Conservation (phyloP, 2,113 vertebrate genomes). For the Prinia subflava region DNA sequence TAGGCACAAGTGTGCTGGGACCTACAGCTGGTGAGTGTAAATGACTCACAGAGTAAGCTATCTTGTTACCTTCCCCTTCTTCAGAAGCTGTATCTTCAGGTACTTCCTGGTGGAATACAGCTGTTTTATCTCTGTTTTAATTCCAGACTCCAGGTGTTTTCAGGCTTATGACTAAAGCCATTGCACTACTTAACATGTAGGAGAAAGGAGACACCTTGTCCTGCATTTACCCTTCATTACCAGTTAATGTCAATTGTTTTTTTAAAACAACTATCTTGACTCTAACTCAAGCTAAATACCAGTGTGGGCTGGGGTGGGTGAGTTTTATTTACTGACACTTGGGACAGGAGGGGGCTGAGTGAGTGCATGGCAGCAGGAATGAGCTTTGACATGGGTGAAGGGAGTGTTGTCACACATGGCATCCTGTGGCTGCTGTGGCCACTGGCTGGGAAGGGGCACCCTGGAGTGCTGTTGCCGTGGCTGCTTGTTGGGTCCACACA, state of each 20-base stretch:
- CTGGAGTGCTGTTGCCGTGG: fast-evolving
- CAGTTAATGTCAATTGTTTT: not conserved
- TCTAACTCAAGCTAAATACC: not conserved
- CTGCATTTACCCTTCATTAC: not conserved
- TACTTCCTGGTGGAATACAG: not conserved
- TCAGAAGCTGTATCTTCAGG: not conserved
- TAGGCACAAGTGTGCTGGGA: not conserved
- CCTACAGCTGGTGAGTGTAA: not conserved
- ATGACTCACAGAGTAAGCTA: not conserved
- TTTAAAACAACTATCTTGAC: not conserved
- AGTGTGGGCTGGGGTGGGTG: not conserved
- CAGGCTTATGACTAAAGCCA: not conserved
- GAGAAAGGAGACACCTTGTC: not conserved
- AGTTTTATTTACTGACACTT: not conserved
- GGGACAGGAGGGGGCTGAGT: not conserved
- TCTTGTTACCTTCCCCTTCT: not conserved
- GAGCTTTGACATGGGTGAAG: fast-evolving
- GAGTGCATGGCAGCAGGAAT: fast-evolving
- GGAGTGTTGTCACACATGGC: fast-evolving
- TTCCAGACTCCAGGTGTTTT: not conserved
- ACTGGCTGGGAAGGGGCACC: not conserved
- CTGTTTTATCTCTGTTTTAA: not conserved
- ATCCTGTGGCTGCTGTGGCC: not conserved
- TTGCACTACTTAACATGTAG: not conserved
- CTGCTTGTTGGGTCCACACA: fast-evolving